A percentile compares a stretch with the other conserved stretches of the same genome.
Conservation (phyloP, 2,797 vertebrate species). For the Iguana delicatissima region DNA sequence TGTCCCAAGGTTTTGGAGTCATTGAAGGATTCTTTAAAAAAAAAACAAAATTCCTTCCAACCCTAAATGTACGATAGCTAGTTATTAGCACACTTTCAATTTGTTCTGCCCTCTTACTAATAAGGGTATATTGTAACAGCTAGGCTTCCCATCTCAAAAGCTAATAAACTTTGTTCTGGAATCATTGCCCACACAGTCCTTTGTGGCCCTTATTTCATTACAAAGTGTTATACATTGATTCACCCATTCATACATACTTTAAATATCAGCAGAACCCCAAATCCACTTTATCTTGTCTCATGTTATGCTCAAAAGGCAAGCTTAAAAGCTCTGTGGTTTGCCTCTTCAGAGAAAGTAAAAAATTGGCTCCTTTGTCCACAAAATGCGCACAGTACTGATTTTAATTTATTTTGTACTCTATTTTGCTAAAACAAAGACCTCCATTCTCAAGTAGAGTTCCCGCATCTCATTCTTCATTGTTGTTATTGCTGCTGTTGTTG, state of each 20-base stretch:
- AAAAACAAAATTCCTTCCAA: slow-evolving; percentile 29
- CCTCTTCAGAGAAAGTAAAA: no score
- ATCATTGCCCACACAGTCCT: background rate
- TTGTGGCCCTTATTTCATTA: background rate
- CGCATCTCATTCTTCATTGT: background rate
- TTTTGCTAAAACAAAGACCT: background rate
- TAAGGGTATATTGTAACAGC: background rate
- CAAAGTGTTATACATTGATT: background rate
- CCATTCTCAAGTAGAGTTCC: background rate
- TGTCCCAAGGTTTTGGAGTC: slow-evolving; percentile 53
- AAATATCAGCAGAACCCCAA: background rate
- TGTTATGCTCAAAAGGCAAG: background rate
- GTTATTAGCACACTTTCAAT: slow-evolving; percentile 22
- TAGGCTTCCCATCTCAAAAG: slow-evolving; percentile 2
- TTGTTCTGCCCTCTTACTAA: background rate
- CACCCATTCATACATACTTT: background rate
- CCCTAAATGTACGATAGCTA: background rate
- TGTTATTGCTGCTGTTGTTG: no score
- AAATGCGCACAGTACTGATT: background rate
- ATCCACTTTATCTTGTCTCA: background rate
- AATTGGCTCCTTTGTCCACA: background rate
- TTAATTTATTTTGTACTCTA: background rate
- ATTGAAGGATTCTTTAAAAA: slow-evolving; percentile 5
- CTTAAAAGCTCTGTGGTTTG: background rate
- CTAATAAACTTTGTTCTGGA: background rate